A percentile compares a stretch with the other conserved stretches of the same genome.
These are phyloP conservation scores for Oceanodroma tethys DNA, from an alignment of 2,113 vertebrate species.

Conservation along the genomic window DNA sequence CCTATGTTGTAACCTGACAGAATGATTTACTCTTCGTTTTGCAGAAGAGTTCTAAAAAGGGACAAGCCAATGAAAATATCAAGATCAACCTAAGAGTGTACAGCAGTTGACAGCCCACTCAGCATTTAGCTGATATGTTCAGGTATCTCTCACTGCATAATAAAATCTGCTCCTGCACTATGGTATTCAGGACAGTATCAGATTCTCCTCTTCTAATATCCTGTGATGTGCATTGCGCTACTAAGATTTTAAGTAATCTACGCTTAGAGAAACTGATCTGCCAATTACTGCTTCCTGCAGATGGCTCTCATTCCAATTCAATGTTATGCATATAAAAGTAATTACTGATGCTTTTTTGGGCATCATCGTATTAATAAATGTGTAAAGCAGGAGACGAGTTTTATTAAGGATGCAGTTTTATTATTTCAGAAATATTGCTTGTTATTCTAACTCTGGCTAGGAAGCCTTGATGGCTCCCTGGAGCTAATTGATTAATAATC, in stretches of 20 bases:
- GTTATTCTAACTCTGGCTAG: slow-evolving; percentile 31
- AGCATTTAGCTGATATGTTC: not conserved
- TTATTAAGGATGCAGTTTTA: slow-evolving; percentile 38
- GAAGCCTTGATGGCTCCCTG: slow-evolving; percentile 34
- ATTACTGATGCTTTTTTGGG: slow-evolving; percentile 8
- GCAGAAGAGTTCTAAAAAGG: not conserved
- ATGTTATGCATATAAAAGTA: slow-evolving; percentile 12
- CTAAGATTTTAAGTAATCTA: not conserved
- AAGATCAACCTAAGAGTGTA: not conserved
- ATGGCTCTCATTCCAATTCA: not conserved
- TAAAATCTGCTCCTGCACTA: not conserved
- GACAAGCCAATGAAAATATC: not conserved
- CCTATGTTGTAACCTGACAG: not conserved
- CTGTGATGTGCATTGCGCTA: not conserved
- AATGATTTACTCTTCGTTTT: not conserved
- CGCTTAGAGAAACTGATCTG: not conserved
- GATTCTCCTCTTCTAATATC: not conserved
- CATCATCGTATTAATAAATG: not conserved
- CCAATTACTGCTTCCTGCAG: not conserved
- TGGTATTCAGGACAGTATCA: not conserved
- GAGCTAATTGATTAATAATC: slow-evolving; percentile 60
- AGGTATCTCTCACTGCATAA: not conserved
- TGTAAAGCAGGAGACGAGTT: not conserved
- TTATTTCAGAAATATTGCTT: slow-evolving; percentile 46
- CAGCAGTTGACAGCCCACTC: not conserved